Evolutionary conservation across 2,888 invertebrate species (phyloP).

Genomic region (Esperia sulphurella): DNA sequence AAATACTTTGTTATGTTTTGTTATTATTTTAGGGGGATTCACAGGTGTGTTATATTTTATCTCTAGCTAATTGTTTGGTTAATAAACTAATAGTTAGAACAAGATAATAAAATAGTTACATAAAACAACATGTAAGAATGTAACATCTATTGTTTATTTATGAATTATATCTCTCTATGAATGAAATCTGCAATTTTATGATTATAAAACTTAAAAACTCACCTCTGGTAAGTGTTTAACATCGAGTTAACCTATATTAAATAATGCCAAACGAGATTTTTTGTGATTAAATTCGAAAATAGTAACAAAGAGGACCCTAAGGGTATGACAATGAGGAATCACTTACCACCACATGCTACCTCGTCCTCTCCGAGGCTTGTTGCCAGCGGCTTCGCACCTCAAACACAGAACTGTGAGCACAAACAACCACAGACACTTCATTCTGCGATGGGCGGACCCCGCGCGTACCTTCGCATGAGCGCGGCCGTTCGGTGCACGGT

Average conservation of each 20-base stretch:
- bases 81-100: neutral
- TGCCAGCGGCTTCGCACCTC: constrained; percentile 70
- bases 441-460: constrained; percentile 67
- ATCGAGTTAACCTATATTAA: too few species aligned
- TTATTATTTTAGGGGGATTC: neutral
- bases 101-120: neutral
- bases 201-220: too few species aligned
- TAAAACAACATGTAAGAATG: too few species aligned
- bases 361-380: constrained; percentile 87
- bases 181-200: too few species aligned
- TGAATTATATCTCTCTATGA: too few species aligned
- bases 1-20: neutral
- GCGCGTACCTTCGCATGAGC: constrained; percentile 54
- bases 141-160: too few species aligned
- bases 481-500: constrained; percentile 58
- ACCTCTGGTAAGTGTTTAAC: too few species aligned
- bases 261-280: too few species aligned
- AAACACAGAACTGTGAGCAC: constrained; percentile 76
- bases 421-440: constrained; percentile 78
- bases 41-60: neutral
- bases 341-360: constrained; percentile 97
- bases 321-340: constrained; percentile 13
- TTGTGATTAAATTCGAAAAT: too few species aligned
- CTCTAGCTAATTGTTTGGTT: neutral
- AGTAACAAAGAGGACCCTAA: neutral